These are phyloP conservation scores for Neodiprion virginianus DNA, from an alignment of 1,140 invertebrate species.

Conservation along the genomic window DNA sequence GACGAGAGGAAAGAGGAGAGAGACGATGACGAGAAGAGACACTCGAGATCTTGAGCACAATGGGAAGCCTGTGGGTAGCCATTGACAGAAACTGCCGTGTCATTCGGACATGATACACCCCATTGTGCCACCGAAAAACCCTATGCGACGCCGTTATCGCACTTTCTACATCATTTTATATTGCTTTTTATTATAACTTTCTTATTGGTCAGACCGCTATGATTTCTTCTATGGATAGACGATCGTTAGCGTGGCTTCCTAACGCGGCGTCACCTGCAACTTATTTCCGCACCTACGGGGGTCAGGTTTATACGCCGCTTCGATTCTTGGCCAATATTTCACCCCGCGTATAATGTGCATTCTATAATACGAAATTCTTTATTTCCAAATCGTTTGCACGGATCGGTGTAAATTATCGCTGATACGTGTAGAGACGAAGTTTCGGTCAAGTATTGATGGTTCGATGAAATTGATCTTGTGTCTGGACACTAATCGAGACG, in stretches of 20 bases:
- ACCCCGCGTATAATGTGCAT: too few species aligned
- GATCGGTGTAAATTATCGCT: too few species aligned
- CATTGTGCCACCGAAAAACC: constrained; percentile 44
- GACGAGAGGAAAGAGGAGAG: not conserved
- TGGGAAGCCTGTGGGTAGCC: constrained; percentile 40
- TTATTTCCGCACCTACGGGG: too few species aligned
- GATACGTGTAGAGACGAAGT: too few species aligned
- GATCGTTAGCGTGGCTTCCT: too few species aligned
- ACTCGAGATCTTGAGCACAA: constrained; percentile 41
- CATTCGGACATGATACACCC: constrained; percentile 49
- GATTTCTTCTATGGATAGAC: not conserved
- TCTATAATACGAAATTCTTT: too few species aligned
- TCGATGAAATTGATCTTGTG: too few species aligned
- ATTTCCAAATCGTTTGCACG: too few species aligned
- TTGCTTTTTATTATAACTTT: constrained; percentile 20
- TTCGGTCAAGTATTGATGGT: too few species aligned
- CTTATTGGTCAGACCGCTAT: not conserved
- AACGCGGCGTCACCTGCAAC: too few species aligned
- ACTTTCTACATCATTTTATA: constrained; percentile 43
- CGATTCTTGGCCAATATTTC: not conserved
- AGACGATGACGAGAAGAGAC: constrained; percentile 28
- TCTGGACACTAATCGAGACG: too few species aligned
- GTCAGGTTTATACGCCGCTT: not conserved
- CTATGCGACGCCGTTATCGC: constrained; percentile 43
- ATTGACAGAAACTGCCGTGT: constrained; percentile 48